A percentile compares a stretch with the other conserved stretches of the same genome.
phyloP scores from a whole-genome alignment of 2,113 vertebrate species.

The Addax nasomaculatus region DNA sequence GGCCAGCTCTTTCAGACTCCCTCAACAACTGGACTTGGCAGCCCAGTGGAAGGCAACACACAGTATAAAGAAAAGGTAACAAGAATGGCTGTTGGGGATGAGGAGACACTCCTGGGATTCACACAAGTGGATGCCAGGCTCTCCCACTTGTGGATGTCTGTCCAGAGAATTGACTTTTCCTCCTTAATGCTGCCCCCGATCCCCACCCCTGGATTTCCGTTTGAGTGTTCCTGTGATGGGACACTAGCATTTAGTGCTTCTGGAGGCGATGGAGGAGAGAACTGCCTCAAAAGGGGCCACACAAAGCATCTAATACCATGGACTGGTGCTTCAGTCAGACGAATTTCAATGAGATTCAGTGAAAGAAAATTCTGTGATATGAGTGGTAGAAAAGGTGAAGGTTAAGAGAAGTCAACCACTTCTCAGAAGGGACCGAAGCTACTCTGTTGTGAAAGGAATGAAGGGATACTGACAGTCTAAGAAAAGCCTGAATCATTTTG shows the following conservation, averaged over 20 bases:
- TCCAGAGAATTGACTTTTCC: neutral
- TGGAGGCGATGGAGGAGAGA: neutral
- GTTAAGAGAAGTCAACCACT: neutral
- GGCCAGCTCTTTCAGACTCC: neutral
- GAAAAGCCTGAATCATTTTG: neutral
- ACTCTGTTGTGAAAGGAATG: neutral
- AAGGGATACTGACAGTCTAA: neutral
- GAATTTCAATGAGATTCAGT: neutral
- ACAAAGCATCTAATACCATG: neutral
- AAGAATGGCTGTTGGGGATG: neutral
- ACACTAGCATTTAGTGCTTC: neutral
- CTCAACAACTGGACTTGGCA: neutral
- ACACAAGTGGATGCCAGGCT: neutral
- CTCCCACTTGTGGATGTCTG: neutral
- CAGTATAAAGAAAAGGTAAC: neutral
- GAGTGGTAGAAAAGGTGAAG: neutral
- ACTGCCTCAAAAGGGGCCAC: neutral
- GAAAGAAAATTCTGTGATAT: neutral
- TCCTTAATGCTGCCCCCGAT: neutral
- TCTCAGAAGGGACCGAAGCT: neutral
- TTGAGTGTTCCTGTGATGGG: neutral
- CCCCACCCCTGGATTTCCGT: neutral
- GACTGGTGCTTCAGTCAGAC: neutral
- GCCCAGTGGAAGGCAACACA: neutral
- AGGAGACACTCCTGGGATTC: neutral